Evolutionary conservation across 2,113 vertebrate genomes (phyloP).

Genomic region (Triplophysa siluroides): DNA sequence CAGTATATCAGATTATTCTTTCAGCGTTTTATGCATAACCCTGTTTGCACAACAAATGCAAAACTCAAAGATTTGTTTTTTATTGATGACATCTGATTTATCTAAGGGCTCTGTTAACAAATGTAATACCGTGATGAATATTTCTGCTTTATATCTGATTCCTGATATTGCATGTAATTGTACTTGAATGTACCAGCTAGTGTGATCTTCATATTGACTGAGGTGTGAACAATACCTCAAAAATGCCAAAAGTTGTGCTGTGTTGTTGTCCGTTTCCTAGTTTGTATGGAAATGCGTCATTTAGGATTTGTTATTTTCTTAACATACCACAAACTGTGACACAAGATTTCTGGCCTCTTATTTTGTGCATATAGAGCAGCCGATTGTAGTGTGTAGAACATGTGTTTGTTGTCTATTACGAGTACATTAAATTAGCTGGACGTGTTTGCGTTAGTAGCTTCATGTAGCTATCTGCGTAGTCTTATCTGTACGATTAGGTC

Average conservation of each 20-base stretch:
- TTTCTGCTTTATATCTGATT: slow-evolving; percentile 9
- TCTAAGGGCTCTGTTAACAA: slow-evolving; percentile 37
- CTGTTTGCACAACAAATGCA: slow-evolving; percentile 27
- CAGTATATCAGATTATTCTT: slow-evolving; percentile 4
- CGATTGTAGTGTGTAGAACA: not conserved
- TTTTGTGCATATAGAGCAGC: slow-evolving; percentile 6
- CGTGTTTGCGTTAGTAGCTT: not conserved
- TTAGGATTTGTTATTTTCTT: not conserved
- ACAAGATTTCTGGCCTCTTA: not conserved
- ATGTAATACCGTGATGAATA: not conserved
- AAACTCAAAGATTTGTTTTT: slow-evolving; percentile 22
- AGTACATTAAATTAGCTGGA: slow-evolving; percentile 1
- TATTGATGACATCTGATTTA: slow-evolving; percentile 13
- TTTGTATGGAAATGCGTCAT: slow-evolving; percentile 20
- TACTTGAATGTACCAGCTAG: not conserved
- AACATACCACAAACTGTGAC: slow-evolving; percentile 30
- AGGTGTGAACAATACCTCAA: not conserved
- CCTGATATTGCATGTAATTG: slow-evolving; percentile 21
- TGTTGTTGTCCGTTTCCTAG: slow-evolving; percentile 12
- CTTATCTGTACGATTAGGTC: not conserved
- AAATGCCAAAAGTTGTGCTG: slow-evolving; percentile 36
- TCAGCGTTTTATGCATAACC: not conserved
- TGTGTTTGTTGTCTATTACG: not conserved
- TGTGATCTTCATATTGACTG: slow-evolving; percentile 19
- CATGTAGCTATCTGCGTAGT: not conserved